phyloP scores from a whole-genome alignment of 2,888 invertebrate genomes.

The Parascotia fuliginaria region DNA sequence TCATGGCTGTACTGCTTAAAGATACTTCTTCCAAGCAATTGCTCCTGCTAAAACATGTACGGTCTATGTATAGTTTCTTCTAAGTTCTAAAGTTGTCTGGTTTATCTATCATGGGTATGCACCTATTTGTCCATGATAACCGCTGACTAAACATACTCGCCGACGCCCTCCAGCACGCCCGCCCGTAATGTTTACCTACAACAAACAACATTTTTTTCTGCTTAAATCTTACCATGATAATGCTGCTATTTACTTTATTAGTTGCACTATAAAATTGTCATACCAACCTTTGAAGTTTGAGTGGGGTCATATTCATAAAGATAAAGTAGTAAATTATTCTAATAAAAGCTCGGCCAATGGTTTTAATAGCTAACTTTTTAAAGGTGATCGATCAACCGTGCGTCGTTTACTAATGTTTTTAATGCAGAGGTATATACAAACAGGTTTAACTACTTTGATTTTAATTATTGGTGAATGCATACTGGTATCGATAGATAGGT shows the following conservation, averaged over 20 bases:
- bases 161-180: slow-evolving; percentile 72
- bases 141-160: slow-evolving; percentile 62
- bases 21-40: too few species aligned
- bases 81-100: slow-evolving; percentile 17
- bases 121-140: slow-evolving; percentile 76
- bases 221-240: slow-evolving; percentile 49
- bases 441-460: too few species aligned
- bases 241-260: slow-evolving; percentile 44
- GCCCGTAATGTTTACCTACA: slow-evolving; percentile 69
- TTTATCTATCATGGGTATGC: slow-evolving; percentile 52
- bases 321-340: slow-evolving; percentile 11
- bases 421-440: background rate
- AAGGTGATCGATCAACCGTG: slow-evolving; percentile 2
- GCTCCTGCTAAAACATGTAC: too few species aligned
- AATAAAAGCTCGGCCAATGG: slow-evolving; percentile 10
- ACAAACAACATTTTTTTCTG: slow-evolving; percentile 65
- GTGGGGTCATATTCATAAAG: slow-evolving; percentile 15
- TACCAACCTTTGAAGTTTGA: slow-evolving; percentile 24
- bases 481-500: too few species aligned
- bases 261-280: slow-evolving; percentile 37
- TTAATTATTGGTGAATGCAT: too few species aligned
- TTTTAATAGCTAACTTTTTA: slow-evolving; percentile 1
- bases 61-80: background rate
- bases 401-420: background rate
- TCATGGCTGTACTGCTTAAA: too few species aligned